Conservation (phyloP, 2,888 invertebrate species). For the Argyresthia goedartella region DNA sequence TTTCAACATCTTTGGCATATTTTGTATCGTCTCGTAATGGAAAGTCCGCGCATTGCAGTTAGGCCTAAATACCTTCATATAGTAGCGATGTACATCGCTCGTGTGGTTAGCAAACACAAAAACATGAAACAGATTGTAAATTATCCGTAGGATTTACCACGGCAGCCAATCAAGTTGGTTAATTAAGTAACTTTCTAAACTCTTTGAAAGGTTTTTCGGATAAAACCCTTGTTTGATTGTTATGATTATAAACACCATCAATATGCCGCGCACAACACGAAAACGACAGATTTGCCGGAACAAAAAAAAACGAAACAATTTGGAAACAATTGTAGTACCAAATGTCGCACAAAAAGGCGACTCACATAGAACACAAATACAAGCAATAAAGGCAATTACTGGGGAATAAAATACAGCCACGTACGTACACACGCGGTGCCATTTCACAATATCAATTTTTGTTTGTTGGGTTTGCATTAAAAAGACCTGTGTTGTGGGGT, state of each 20-base stretch:
- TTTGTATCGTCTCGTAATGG: background rate
- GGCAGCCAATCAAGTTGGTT: background rate
- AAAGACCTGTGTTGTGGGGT: conserved; percentile 42
- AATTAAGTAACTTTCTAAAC: background rate
- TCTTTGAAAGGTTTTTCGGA: background rate
- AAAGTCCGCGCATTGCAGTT: too few relatives aligned
- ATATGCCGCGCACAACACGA: too few relatives aligned
- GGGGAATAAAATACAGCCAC: conserved; percentile 37
- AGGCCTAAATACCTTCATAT: too few relatives aligned
- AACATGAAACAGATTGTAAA: too few relatives aligned
- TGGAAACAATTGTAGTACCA: conserved; percentile 6
- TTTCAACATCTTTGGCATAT: background rate
- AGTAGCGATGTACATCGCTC: too few relatives aligned
- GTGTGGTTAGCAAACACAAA: too few relatives aligned
- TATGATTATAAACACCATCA: background rate
- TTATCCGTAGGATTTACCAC: background rate
- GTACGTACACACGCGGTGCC: conserved; percentile 31
- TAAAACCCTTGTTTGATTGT: background rate
- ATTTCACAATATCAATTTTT: conserved; percentile 48
- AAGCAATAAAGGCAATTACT: conserved; percentile 45
- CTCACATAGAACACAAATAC: conserved; percentile 31
- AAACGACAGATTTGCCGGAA: background rate
- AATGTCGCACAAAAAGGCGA: conserved; percentile 13
- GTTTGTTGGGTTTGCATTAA: conserved; percentile 52
- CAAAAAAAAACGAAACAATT: conserved; percentile 12